Percentiles rank a stretch among this genome's conserved stretches.
Conservation (phyloP, 2,113 vertebrate genomes). For the Ophiodon elongatus region DNA sequence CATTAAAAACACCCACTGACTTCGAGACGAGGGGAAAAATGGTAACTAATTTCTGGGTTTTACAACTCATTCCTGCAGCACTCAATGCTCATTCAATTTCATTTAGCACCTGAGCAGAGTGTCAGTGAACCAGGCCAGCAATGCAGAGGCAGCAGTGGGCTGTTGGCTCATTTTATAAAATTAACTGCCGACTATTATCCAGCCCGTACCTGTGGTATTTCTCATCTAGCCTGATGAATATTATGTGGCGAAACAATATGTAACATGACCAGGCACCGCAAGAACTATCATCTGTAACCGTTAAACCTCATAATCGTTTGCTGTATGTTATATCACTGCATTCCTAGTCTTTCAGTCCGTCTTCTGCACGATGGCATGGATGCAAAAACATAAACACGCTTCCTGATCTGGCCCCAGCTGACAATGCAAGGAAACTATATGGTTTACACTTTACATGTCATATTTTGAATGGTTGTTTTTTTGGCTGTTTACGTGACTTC, state of each 20-base stretch:
- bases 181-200: not conserved
- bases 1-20: too few species aligned
- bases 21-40: too few species aligned
- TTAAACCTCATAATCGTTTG: not conserved
- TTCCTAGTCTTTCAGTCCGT: not conserved
- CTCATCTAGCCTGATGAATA: not conserved
- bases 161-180: not conserved
- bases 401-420: not conserved
- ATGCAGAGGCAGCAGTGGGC: not conserved
- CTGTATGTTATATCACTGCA: not conserved
- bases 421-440: constrained; percentile 38
- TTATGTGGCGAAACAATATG: not conserved
- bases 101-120: not conserved
- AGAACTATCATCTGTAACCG: not conserved
- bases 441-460: constrained; percentile 45
- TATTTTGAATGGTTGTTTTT: constrained; percentile 7
- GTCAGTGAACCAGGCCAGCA: not conserved
- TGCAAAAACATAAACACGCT: constrained; percentile 1
- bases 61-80: too few species aligned
- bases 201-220: not conserved
- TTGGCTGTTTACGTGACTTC: constrained; percentile 15
- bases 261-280: not conserved
- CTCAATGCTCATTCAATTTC: not conserved
- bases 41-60: too few species aligned
- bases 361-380: not conserved